Conservation (phyloP, 2,797 vertebrate genomes). For the Falco naumanni region DNA sequence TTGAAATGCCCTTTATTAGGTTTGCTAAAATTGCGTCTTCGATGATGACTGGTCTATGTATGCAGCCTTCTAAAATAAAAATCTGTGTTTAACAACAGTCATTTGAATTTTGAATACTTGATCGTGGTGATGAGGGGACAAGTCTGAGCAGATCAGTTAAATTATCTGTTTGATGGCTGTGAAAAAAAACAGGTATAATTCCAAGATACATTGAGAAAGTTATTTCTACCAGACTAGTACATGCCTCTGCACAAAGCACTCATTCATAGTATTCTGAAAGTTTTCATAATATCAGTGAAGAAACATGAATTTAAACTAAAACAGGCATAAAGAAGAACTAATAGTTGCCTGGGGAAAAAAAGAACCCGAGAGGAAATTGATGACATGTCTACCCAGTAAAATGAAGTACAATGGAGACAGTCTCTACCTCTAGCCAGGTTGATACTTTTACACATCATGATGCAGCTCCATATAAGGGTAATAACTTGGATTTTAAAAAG, state of each 20-base stretch:
- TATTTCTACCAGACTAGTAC: not conserved
- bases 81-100: not conserved
- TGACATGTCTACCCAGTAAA: not conserved
- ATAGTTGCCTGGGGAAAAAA: not conserved
- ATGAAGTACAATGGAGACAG: not conserved
- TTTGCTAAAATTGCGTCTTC: not conserved
- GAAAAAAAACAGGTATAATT: not conserved
- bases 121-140: not conserved
- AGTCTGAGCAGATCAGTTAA: not conserved
- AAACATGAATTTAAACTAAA: constrained; percentile 40
- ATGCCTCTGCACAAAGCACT: not conserved
- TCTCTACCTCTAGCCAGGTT: not conserved
- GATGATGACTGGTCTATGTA: not conserved
- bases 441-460: not conserved
- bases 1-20: not conserved
- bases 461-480: not conserved
- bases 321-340: not conserved
- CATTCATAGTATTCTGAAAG: not conserved
- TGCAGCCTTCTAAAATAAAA: not conserved
- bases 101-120: constrained; percentile 13
- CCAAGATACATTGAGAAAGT: not conserved
- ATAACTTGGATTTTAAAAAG: not conserved
- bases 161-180: not conserved
- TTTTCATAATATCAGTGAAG: not conserved
- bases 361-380: not conserved